These are phyloP conservation scores for Teleiodes luculella DNA, from an alignment of 2,888 invertebrate species.

Conservation along the genomic window DNA sequence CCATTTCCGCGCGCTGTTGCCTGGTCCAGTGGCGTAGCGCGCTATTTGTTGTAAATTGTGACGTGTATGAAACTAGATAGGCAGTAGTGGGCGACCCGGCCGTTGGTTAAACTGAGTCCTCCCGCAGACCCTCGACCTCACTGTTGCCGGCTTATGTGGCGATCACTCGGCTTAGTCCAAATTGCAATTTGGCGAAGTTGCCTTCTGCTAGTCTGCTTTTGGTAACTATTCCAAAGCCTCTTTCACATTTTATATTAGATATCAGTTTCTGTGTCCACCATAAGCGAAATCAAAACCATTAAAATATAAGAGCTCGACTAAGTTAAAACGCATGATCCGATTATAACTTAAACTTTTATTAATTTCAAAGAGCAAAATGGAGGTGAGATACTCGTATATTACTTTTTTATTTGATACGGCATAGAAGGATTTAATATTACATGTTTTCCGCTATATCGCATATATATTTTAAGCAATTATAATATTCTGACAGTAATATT, in stretches of 20 bases:
- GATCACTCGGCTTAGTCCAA: slow-evolving; percentile 60
- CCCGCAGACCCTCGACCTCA: slow-evolving; percentile 50
- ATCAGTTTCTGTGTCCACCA: background rate
- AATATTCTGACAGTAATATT: background rate
- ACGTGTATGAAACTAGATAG: slow-evolving; percentile 50
- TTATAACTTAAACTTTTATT: slow-evolving; percentile 33
- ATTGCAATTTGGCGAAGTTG: slow-evolving; percentile 64
- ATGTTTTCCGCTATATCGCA: background rate
- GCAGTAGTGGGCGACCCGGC: slow-evolving; percentile 39
- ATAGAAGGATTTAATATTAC: slow-evolving; percentile 1
- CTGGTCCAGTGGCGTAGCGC: slow-evolving; percentile 31
- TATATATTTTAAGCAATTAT: background rate
- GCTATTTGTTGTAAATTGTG: slow-evolving; percentile 35
- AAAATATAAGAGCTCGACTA: background rate
- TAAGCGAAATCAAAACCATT: background rate
- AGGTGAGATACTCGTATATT: slow-evolving; percentile 40
- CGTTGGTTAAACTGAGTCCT: slow-evolving; percentile 43
- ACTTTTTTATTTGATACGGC: slow-evolving; percentile 33
- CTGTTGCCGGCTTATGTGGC: slow-evolving; percentile 58
- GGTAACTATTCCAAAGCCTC: background rate
- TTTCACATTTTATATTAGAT: background rate
- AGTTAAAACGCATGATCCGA: slow-evolving; percentile 1
- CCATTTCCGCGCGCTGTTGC: slow-evolving; percentile 28
- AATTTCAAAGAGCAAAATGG: slow-evolving; percentile 37
- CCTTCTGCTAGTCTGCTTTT: slow-evolving; percentile 27